Evolutionary conservation across 2,113 vertebrate species (phyloP), one percentile per base, ranked within the genome.

Genomic region (Electrona antarctica): DNA sequence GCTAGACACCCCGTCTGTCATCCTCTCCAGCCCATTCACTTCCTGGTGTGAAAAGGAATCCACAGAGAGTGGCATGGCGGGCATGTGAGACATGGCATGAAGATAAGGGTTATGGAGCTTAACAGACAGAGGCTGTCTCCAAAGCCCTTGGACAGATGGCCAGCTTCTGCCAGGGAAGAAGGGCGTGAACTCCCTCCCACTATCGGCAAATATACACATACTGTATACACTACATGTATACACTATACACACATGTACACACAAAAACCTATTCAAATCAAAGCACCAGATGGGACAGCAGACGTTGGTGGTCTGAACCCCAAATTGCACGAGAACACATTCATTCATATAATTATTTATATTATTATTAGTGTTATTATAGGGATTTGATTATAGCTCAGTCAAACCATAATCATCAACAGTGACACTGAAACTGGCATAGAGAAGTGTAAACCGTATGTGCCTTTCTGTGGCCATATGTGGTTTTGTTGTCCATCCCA

Each of bases 81-180:
- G 79, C 85, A 80, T 76, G 62, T 55, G 85, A 82, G 81, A 77
- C 74, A 46, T 82, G 79, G 69, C 85, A 76, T 57, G 74, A 69
- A 79, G 76, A 80, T 81, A 81, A 78, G 80, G 81, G 82, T 85
- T 84, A 82, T 45, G 69, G 84, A 71, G 68, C 71, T 82, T 73
- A 80, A 72, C 87, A 80, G 85, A 90, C 77, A 85, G 63, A 52
- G 79, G 85, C 85, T 76, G 82, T 78, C 84, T 80, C 82, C 50
- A 81, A 86, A 82, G 64, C 76, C 72, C 73, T 79, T 11, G 3
- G 69, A 80, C 88, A 92, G 90, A 91, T 90, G 89, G 89, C 33
- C 78, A 46, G 64, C 83, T 78, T 86, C 88, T 89, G 74, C 79
- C 84, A 67, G 72, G 52, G 79, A 86, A 86, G 51, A 88, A 58